Conservation (phyloP, 2,113 vertebrate genomes). For the Semnopithecus entellus region DNA sequence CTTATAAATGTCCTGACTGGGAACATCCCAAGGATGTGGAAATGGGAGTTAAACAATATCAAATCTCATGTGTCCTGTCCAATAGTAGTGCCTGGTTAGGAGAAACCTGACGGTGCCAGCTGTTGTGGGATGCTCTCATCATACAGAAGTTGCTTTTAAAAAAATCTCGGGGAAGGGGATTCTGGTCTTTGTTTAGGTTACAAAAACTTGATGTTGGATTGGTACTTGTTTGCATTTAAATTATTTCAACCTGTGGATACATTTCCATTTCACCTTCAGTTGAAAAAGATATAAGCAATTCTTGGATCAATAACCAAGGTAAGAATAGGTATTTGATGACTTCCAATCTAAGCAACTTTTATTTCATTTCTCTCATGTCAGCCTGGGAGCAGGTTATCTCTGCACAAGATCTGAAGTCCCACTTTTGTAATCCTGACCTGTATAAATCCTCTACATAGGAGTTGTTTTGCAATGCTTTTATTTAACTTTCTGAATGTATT, state of each 20-base stretch:
- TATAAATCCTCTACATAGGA: not conserved
- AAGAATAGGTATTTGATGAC: not conserved
- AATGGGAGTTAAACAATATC: not conserved
- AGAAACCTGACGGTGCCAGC: not conserved
- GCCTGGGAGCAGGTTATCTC: not conserved
- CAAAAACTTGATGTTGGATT: not conserved
- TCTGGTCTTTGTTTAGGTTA: not conserved
- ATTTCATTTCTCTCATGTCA: not conserved
- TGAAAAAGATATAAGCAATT: not conserved
- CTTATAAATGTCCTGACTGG: not conserved
- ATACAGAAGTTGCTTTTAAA: not conserved
- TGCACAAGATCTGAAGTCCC: not conserved
- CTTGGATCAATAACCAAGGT: not conserved
- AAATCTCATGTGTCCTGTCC: not conserved
- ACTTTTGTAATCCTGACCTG: not conserved
- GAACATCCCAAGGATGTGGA: not conserved
- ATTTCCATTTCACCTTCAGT: not conserved
- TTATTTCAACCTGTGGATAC: not conserved
- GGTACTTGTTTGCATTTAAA: not conserved
- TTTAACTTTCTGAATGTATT: slow-evolving; percentile 27
- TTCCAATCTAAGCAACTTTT: not conserved
- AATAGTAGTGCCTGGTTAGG: not conserved
- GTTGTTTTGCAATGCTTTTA: not conserved
- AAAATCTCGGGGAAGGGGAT: not conserved
- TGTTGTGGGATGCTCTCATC: not conserved